Evolutionary conservation across 1,140 invertebrate species (phyloP).

Genomic region (Heliconius himera): DNA sequence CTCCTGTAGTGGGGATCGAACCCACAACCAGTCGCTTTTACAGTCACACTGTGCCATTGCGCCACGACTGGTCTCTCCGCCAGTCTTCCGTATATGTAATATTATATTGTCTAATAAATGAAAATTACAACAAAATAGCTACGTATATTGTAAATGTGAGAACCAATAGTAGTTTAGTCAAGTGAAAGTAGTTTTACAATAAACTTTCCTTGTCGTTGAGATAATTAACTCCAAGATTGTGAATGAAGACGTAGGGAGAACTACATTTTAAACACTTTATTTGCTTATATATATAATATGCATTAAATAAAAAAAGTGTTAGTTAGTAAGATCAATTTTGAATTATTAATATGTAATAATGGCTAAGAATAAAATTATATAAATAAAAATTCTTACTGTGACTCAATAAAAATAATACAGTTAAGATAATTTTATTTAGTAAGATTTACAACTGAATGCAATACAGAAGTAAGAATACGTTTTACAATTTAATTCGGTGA

Average conservation of each 20-base stretch:
- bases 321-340: no score
- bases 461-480: not conserved
- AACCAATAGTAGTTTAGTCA: conserved; percentile 32
- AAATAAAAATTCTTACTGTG: not conserved
- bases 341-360: no score
- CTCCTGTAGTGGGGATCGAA: no score
- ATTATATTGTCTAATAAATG: not conserved
- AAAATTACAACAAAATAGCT: not conserved
- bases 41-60: no score
- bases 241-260: not conserved
- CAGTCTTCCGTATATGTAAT: no score
- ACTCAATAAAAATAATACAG: no score
- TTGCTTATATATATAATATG: not conserved
- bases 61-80: no score
- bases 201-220: conserved; percentile 63
- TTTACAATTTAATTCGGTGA: conserved; percentile 3
- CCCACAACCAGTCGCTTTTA: no score
- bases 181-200: conserved; percentile 64
- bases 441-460: not conserved
- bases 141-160: not conserved
- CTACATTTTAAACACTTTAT: not conserved
- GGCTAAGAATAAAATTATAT: not conserved
- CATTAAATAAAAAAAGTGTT: not conserved
- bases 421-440: not conserved
- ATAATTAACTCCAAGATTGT: conserved; percentile 40